Evolutionary conservation across 23 tunicate species (phyloP).

Genomic region (Halocynthia aurantium): DNA sequence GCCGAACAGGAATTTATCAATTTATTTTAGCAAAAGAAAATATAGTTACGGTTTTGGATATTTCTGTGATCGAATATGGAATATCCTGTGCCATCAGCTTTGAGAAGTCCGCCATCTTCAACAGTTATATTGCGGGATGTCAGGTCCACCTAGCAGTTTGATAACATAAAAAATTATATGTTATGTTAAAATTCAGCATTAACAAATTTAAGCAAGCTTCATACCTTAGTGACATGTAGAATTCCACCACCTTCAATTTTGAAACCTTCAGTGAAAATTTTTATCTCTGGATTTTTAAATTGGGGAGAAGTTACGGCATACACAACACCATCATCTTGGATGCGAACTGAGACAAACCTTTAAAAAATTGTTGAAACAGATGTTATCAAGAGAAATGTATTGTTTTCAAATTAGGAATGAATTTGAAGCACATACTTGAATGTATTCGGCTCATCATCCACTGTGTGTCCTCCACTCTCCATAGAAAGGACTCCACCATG

Average conservation of each 20-base stretch:
- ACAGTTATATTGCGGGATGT: constrained; percentile 14
- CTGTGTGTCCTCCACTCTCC: constrained; percentile 30
- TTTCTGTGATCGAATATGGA: constrained; percentile 15
- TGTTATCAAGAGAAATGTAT: too few species aligned
- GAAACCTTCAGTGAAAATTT: constrained; percentile 6
- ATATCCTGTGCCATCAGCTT: constrained; percentile 32
- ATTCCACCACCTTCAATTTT: constrained; percentile 31
- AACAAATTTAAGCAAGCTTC: too few species aligned
- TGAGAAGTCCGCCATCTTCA: constrained; percentile 13
- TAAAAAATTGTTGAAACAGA: neutral
- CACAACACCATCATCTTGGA: constrained; percentile 13
- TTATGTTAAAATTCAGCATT: too few species aligned
- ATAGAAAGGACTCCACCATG: constrained; percentile 25
- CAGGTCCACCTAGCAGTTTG: neutral
- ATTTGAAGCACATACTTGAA: constrained; percentile 6
- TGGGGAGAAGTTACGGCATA: constrained; percentile 29
- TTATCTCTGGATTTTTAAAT: constrained; percentile 16
- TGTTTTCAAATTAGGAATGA: too few species aligned
- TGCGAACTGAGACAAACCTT: constrained; percentile 20
- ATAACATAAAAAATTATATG: too few species aligned
- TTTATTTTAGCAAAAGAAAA: too few species aligned
- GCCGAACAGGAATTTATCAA: too few species aligned
- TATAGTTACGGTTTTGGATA: neutral
- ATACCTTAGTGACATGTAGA: constrained; percentile 16
- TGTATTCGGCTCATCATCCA: constrained; percentile 1